Conservation (phyloP, 92 coral and sea anemone genomes). For the Porites cylindrica region DNA sequence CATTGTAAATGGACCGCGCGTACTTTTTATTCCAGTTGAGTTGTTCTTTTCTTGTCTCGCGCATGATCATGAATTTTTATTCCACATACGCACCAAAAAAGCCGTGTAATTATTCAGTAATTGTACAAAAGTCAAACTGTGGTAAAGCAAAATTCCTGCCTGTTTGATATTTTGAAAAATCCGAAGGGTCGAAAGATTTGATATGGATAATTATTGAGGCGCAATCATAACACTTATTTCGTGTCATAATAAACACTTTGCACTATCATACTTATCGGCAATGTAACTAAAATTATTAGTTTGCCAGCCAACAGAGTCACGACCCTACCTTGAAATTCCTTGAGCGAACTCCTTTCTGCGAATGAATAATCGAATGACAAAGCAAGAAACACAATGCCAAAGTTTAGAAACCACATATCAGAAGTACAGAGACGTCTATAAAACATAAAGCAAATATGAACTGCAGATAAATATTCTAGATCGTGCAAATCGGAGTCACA, state of each 20-base stretch:
- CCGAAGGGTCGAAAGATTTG: background rate
- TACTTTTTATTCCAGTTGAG: background rate
- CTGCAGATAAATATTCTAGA: background rate
- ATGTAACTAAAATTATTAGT: background rate
- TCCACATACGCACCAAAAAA: no score
- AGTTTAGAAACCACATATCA: constrained; percentile 1
- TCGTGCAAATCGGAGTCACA: background rate
- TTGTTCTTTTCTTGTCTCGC: background rate
- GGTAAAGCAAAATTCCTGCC: background rate
- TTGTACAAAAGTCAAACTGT: background rate
- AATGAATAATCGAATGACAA: background rate
- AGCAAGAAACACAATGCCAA: background rate
- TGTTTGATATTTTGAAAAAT: no score
- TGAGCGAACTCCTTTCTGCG: constrained; percentile 6
- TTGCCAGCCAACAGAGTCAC: background rate
- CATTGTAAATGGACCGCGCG: background rate
- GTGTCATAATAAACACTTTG: background rate
- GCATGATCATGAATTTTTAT: background rate
- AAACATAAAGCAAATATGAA: background rate
- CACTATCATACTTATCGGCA: no score
- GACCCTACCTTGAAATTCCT: constrained; percentile 29
- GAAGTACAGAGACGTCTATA: background rate
- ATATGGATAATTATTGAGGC: background rate
- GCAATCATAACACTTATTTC: no score
- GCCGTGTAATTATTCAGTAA: no score